These are phyloP conservation scores for Drosophila neotestacea DNA, from an alignment of 2,888 invertebrate genomes.

Conservation along the genomic window DNA sequence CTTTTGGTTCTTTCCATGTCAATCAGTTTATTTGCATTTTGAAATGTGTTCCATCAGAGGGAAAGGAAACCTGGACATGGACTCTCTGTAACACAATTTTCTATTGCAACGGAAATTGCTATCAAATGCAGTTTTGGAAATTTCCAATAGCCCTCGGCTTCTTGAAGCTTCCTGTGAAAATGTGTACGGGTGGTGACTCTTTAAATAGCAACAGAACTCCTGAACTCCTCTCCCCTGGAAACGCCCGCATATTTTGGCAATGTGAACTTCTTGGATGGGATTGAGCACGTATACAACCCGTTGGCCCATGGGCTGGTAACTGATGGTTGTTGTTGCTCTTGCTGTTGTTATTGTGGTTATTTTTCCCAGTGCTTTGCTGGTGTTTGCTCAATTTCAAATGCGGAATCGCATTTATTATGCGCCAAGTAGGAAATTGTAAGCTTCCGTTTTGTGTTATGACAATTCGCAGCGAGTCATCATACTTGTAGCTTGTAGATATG, in stretches of 20 bases:
- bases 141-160: neutral
- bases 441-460: constrained; percentile 79
- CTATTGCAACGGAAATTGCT: constrained; percentile 65
- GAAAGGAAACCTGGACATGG: neutral
- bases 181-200: neutral
- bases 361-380: constrained; percentile 27
- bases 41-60: neutral
- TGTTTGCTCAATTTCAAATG: constrained; percentile 54
- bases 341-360: neutral
- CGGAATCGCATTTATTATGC: constrained; percentile 71
- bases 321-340: constrained; percentile 16
- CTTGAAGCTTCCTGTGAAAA: neutral
- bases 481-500: neutral
- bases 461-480: constrained; percentile 59
- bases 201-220: neutral
- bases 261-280: constrained; percentile 24
- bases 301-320: constrained; percentile 37
- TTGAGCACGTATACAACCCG: constrained; percentile 58
- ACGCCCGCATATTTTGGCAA: constrained; percentile 24
- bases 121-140: constrained; percentile 61
- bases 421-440: constrained; percentile 78
- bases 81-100: constrained; percentile 2
- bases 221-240: neutral
- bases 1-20: neutral
- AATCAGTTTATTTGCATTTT: constrained; percentile 20